phyloP scores from a whole-genome alignment of 1,140 invertebrate species.

The Coenobita brevimanus region DNA sequence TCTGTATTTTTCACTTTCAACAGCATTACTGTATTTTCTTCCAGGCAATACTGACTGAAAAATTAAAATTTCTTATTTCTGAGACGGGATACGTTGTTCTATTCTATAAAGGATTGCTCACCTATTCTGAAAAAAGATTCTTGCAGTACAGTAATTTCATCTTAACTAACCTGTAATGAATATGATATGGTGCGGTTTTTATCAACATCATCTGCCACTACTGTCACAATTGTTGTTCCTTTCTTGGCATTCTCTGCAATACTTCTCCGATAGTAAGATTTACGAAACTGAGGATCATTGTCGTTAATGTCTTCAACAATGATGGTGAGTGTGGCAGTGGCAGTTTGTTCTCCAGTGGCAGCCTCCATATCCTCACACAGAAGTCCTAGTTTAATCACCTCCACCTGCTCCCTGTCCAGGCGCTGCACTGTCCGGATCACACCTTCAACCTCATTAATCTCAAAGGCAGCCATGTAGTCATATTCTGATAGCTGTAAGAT shows the following conservation, averaged over 20 bases:
- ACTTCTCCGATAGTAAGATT: slow-evolving; percentile 84
- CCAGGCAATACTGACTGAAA: too few relatives aligned
- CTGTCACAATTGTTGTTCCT: slow-evolving; percentile 85
- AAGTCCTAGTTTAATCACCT: slow-evolving; percentile 84
- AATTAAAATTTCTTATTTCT: too few relatives aligned
- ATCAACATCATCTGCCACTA: slow-evolving; percentile 90
- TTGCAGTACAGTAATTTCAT: too few relatives aligned
- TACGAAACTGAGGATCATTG: slow-evolving; percentile 89
- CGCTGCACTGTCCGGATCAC: slow-evolving; percentile 79
- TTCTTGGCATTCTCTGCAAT: slow-evolving; percentile 92
- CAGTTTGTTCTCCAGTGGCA: slow-evolving; percentile 46
- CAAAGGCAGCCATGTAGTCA: slow-evolving; percentile 82
- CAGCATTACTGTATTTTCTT: too few relatives aligned
- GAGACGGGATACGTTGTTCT: too few relatives aligned
- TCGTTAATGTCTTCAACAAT: slow-evolving; percentile 89
- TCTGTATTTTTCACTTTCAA: too few relatives aligned
- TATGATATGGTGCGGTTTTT: slow-evolving; percentile 91
- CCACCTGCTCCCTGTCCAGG: slow-evolving; percentile 89
- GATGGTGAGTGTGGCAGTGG: slow-evolving; percentile 82
- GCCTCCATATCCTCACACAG: slow-evolving; percentile 86
- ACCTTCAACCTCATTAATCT: slow-evolving; percentile 85
- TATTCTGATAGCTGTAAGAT: slow-evolving; percentile 81
- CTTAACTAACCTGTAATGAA: slow-evolving; percentile 83
- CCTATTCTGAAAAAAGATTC: too few relatives aligned
- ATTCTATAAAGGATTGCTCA: too few relatives aligned